Percentiles rank a stretch among this genome's conserved stretches.
phyloP scores from a whole-genome alignment of 2,113 vertebrate genomes.

The Pollimyrus isidori region DNA sequence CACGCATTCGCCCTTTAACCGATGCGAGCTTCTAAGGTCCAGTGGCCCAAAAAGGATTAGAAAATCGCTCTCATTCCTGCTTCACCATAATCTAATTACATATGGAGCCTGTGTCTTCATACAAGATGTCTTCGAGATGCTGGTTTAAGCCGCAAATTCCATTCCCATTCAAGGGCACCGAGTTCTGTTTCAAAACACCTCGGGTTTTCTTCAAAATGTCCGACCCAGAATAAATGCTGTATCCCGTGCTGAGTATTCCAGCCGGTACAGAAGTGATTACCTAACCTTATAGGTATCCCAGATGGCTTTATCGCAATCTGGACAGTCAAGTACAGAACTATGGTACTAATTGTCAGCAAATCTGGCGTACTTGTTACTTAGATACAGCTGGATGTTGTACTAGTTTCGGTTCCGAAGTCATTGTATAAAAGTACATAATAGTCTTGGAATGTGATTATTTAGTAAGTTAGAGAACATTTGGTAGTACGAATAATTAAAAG shows the following conservation, averaged over 20 bases:
- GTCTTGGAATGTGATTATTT: neutral
- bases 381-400: neutral
- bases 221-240: neutral
- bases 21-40: neutral
- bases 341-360: neutral
- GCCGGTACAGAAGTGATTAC: neutral
- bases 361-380: neutral
- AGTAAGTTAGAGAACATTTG: neutral
- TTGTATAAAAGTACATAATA: neutral
- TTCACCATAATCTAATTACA: neutral
- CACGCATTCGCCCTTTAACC: neutral
- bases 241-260: neutral
- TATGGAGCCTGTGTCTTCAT: neutral
- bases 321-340: neutral
- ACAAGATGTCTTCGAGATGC: neutral
- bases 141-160: neutral
- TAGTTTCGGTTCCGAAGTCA: neutral
- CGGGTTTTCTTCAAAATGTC: conserved; percentile 22
- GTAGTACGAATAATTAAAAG: neutral
- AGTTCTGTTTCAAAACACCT: neutral
- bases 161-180: neutral
- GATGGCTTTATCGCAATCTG: neutral
- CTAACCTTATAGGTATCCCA: neutral
- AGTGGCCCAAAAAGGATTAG: neutral
- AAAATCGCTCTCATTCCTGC: neutral